These are phyloP conservation scores for Pyrochroa serraticornis DNA, from an alignment of 2,888 invertebrate species.

Conservation along the genomic window DNA sequence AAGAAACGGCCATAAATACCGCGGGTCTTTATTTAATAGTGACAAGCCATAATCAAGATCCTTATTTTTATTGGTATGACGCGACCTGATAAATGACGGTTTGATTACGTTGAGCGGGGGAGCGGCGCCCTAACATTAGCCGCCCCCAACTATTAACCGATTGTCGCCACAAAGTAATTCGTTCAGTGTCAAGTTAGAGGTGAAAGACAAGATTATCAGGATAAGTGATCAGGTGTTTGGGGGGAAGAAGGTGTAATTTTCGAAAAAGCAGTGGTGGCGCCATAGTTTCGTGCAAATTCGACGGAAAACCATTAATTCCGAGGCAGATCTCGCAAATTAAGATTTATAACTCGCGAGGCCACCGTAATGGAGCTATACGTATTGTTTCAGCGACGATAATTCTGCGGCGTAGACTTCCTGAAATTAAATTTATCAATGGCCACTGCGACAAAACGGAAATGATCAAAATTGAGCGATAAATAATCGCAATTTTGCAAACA, in stretches of 20 bases:
- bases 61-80: constrained; percentile 42
- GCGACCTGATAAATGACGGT: constrained; percentile 39
- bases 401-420: constrained; percentile 13
- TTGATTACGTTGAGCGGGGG: constrained; percentile 24
- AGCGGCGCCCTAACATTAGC: constrained; percentile 6
- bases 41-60: constrained; percentile 12
- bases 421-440: constrained; percentile 23
- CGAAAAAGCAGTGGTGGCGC: neutral
- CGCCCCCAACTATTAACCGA: constrained; percentile 4
- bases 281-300: constrained; percentile 5
- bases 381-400: constrained; percentile 18
- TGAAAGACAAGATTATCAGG: neutral
- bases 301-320: constrained; percentile 13
- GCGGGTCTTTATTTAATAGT: neutral
- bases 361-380: constrained; percentile 17
- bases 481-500: neutral
- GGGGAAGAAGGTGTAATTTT: no score
- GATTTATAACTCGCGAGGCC: constrained; percentile 20
- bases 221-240: neutral
- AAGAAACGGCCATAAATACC: neutral
- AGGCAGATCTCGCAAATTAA: constrained; percentile 11
- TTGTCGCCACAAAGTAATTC: constrained; percentile 16
- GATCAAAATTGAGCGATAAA: neutral
- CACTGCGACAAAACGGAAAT: no score
- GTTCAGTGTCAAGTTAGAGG: constrained; percentile 15